Percentiles rank a stretch among this genome's conserved stretches.
Evolutionary conservation across 2,888 invertebrate genomes (phyloP).

Genomic region (Smittia aterrima): DNA sequence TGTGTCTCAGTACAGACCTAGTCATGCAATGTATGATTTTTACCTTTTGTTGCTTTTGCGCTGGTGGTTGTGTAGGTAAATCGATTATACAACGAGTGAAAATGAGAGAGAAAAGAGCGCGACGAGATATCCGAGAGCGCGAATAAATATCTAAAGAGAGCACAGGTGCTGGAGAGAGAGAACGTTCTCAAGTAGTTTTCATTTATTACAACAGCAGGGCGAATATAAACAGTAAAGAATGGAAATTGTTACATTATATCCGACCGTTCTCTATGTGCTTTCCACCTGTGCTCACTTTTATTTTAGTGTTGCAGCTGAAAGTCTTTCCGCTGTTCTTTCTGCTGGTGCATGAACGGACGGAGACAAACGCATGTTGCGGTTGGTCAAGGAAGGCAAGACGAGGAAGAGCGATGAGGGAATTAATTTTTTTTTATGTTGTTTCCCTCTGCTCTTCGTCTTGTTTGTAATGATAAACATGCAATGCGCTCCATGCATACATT

Average conservation of each 20-base stretch:
- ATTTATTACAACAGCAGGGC: constrained; percentile 30
- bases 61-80: constrained; percentile 25
- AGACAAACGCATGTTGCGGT: constrained; percentile 37
- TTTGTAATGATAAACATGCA: neutral
- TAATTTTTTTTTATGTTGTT: constrained; percentile 29
- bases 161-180: neutral
- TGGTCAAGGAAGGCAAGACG: constrained; percentile 31
- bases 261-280: neutral
- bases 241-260: constrained; percentile 27
- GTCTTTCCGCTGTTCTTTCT: neutral
- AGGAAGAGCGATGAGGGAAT: constrained; percentile 21
- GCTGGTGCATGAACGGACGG: neutral
- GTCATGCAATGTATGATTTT: neutral
- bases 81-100: constrained; percentile 28
- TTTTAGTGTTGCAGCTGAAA: constrained; percentile 37
- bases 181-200: neutral
- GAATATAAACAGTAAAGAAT: constrained; percentile 26
- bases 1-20: constrained; percentile 4
- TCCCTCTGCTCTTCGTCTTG: neutral
- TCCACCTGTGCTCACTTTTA: constrained; percentile 38
- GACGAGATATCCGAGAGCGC: neutral
- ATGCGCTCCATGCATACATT: neutral
- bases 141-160: neutral
- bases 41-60: constrained; percentile 22
- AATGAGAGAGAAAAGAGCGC: constrained; percentile 15